phyloP scores from a whole-genome alignment of 2,888 invertebrate species.

The Leuctra nigra region DNA sequence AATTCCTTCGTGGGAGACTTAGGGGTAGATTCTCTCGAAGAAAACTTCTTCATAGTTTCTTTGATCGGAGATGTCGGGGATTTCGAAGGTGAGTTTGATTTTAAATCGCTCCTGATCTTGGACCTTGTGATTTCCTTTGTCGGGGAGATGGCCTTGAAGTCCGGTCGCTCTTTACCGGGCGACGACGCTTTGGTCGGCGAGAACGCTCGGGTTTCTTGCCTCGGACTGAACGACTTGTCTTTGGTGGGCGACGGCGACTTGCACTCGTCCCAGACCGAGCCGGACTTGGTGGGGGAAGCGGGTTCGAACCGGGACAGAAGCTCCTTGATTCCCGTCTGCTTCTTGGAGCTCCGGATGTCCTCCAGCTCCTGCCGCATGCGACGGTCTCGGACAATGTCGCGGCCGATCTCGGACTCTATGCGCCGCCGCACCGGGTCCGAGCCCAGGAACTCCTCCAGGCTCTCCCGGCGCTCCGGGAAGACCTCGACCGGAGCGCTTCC shows the following conservation, averaged over 20 bases:
- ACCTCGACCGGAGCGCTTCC: not conserved
- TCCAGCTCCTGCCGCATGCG: constrained; percentile 42
- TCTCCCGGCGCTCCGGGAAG: not conserved
- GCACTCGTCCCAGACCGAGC: not conserved
- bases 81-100: no score
- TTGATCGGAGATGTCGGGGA: no score
- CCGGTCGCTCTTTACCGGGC: not conserved
- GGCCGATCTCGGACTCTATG: constrained; percentile 45
- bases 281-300: constrained; percentile 47
- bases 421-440: constrained; percentile 34
- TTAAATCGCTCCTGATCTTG: no score
- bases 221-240: no score
- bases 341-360: constrained; percentile 21
- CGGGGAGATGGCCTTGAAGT: not conserved
- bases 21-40: no score
- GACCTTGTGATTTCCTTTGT: no score
- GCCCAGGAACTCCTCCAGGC: constrained; percentile 2
- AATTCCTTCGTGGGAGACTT: no score
- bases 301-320: constrained; percentile 55
- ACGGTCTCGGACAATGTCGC: constrained; percentile 43
- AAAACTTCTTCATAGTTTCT: no score
- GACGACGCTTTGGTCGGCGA: not conserved
- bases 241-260: not conserved
- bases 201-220: no score
- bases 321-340: constrained; percentile 49